Base-by-base conservation (phyloP, 2,888 invertebrate genomes). In the Himalopsyche anomala region DNA sequence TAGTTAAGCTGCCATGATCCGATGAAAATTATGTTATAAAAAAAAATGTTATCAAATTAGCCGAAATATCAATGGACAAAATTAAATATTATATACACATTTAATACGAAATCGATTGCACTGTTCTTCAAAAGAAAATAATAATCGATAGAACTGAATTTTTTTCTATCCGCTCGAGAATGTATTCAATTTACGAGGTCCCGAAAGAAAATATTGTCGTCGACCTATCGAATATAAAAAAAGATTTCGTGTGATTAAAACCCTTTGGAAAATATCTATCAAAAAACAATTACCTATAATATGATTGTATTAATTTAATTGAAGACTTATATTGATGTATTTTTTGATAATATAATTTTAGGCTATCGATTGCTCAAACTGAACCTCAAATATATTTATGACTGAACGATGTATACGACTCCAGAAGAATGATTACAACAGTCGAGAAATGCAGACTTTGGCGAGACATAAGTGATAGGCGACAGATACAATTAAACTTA, bases 1-100 rank as follows among this genome's bases (percentile, higher is more conserved):
- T 62, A 62, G 62, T 28, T 28, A 74, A 74, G 74, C 74, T 74
- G 74, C 74, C 74, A 36, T 74, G 74, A 36, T 74, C 74, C 74
- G 15, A 74, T 74, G 74, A 74, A 74, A 36, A 74, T 36, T 36
- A 56, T 56, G 9, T 4, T 74, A 9, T 5, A 38, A 74, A 38
- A 36, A 74, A 74, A 74, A 36, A 12, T 74, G 36, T 38, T 62
- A 19, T 51, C 12, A 51, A 51, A 51, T 15, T 36, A 74, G 12
- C 36, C 36, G 38, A 36, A 74, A 74, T 36, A 51, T 51, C 51
- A 51, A 51, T 15, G 28, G 28, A 19, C 62, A 12, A 74, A 74
- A 74, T 74, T 28, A 74, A 74, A 74, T 74, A 36, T 74, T 74
- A 74, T 74, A 38, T 74, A 74, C 38, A 74, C 19, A 2, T 36